Evolutionary conservation across 1,140 invertebrate genomes (phyloP).

Genomic region (Amphibalanus amphitrite): DNA sequence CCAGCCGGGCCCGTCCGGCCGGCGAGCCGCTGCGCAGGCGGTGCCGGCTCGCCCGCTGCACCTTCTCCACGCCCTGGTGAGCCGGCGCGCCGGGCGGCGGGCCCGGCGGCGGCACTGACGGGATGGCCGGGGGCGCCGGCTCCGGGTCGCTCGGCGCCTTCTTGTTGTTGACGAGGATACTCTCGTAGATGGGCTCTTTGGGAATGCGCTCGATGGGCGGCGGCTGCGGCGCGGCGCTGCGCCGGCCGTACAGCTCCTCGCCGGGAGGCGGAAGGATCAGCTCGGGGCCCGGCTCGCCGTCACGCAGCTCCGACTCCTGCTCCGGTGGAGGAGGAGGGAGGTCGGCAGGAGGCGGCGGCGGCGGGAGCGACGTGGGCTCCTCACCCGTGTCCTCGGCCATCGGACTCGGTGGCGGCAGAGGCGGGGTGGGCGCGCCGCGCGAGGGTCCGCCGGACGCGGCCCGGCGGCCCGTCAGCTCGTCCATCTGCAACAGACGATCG

Average conservation of each 20-base stretch:
- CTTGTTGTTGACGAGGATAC: background rate
- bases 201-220: background rate
- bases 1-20: background rate
- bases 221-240: too few species aligned
- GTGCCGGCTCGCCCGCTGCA: background rate
- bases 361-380: constrained; percentile 15
- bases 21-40: background rate
- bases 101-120: background rate
- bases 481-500: background rate
- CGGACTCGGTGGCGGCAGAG: constrained; percentile 15
- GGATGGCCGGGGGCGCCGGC: background rate
- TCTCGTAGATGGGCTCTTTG: constrained; percentile 4
- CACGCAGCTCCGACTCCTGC: too few species aligned
- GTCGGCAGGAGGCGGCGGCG: constrained; percentile 17
- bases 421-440: constrained; percentile 19
- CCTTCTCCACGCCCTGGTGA: background rate
- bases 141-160: background rate
- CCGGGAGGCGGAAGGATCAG: background rate
- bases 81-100: too few species aligned
- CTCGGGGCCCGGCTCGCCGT: background rate
- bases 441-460: background rate
- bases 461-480: constrained; percentile 7
- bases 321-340: too few species aligned
- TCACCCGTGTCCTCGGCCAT: background rate
- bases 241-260: background rate